Conservation (phyloP, 1,140 invertebrate species). For the Odontomachus brunneus region DNA sequence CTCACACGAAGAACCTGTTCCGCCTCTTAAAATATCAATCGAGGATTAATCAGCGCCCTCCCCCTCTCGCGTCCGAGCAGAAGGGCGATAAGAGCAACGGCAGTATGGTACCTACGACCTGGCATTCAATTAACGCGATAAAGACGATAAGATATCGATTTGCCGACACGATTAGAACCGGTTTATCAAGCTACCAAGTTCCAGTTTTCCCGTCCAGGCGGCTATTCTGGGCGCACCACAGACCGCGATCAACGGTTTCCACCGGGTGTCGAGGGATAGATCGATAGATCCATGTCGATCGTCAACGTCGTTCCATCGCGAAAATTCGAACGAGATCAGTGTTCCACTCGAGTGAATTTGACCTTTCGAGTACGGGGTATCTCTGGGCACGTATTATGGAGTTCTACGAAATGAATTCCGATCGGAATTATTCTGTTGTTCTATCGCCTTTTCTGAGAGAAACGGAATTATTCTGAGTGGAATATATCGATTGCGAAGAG, state of each 20-base stretch:
- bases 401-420: no score
- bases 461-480: no score
- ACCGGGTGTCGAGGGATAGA: background rate
- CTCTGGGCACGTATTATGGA: no score
- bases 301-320: background rate
- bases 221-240: slow-evolving; percentile 17
- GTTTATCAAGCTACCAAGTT: slow-evolving; percentile 53
- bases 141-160: slow-evolving; percentile 53
- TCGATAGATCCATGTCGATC: slow-evolving; percentile 22
- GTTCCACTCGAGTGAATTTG: background rate
- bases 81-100: background rate
- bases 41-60: slow-evolving; percentile 1
- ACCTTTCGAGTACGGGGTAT: background rate
- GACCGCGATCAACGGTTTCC: slow-evolving; percentile 15
- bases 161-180: slow-evolving; percentile 43
- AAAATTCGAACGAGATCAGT: background rate
- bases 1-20: background rate
- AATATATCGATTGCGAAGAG: no score
- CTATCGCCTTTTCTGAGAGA: no score
- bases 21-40: slow-evolving; percentile 25
- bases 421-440: no score
- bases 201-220: slow-evolving; percentile 29
- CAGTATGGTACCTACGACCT: background rate
- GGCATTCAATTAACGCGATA: slow-evolving; percentile 40
- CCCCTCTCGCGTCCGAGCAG: background rate